Evolutionary conservation across 2,888 invertebrate species (phyloP).

Genomic region (Agrotis exclamationis): DNA sequence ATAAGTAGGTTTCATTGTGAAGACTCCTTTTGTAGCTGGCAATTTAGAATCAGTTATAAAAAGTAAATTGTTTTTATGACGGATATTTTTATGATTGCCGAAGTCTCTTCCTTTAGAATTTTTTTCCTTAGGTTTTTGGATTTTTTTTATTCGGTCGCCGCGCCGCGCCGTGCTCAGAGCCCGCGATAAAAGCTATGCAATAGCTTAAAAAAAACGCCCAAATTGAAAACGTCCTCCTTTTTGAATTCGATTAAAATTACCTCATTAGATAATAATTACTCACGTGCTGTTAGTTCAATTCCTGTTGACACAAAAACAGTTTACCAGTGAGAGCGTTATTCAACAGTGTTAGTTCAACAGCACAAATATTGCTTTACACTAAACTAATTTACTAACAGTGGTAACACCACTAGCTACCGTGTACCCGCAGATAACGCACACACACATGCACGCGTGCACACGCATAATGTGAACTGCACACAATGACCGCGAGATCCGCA

Average conservation of each 20-base stretch:
- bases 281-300: constrained; percentile 5
- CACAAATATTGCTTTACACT: constrained; percentile 55
- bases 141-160: too few relatives aligned
- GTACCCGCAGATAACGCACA: constrained; percentile 43
- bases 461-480: constrained; percentile 18
- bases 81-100: too few relatives aligned
- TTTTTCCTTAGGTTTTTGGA: too few relatives aligned
- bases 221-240: too few relatives aligned
- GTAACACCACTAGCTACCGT: constrained; percentile 17
- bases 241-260: not conserved
- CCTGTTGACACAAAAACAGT: constrained; percentile 25
- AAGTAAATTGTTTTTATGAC: too few relatives aligned
- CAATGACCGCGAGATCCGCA: constrained; percentile 13
- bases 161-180: too few relatives aligned
- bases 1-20: too few relatives aligned
- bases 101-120: too few relatives aligned
- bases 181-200: too few relatives aligned
- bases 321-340: constrained; percentile 39
- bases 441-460: constrained; percentile 16
- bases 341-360: constrained; percentile 32
- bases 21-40: too few relatives aligned
- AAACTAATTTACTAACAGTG: constrained; percentile 31
- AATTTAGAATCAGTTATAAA: too few relatives aligned
- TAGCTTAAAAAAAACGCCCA: too few relatives aligned
- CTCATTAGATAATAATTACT: constrained; percentile 10